Base-by-base conservation (phyloP, 2,113 vertebrate species). In the Datnioides undecimradiatus region DNA sequence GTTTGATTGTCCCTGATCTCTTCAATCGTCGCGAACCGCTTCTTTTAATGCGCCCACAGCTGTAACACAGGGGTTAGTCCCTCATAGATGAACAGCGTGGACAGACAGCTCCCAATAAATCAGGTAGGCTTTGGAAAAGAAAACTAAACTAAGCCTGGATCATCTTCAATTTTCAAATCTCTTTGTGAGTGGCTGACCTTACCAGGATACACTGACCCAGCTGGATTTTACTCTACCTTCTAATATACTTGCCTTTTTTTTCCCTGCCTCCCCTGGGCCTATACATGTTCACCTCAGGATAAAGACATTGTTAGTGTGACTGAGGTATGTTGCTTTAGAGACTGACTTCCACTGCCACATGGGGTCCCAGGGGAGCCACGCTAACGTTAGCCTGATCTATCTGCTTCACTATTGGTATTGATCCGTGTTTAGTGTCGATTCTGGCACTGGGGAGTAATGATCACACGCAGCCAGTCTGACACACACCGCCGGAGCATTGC, bases 371-470 rank as follows among this genome's bases (percentile, higher is more conserved):
- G 75, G 83, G 88, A 82, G 16, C 29, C 2, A 0, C 17, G 16
- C 80, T 48, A 86, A 83, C 72, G 43, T 64, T 79, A 59, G 81
- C 69, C 87, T 83, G 86, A 91, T 85, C 80, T 79, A 87, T 90
- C 86, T 80, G 68, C 79, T 78, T 70, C 79, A 33, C 64, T 84
- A 76, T 90, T 86, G 84, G 73, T 89, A 93, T 92, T 78, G 90
- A 92, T 93, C 84, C 68, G 3, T 74, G 82, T 88, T 93, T 79
- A 88, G 87, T 89, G 89, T 88, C 73, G 31, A 86, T 81, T 66
- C 66, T 17, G 70, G 62, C 80, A 59, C 90, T 83, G 82, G 82
- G 80, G 83, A 91, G 79, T 73, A 81, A 83, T 89, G 87, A 90
- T 91, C 73, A 58, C 71, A 65, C 52, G 31, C 55, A 73, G 60